Conservation (phyloP, 92 coral and sea anemone species). For the Pocillopora meandrina region DNA sequence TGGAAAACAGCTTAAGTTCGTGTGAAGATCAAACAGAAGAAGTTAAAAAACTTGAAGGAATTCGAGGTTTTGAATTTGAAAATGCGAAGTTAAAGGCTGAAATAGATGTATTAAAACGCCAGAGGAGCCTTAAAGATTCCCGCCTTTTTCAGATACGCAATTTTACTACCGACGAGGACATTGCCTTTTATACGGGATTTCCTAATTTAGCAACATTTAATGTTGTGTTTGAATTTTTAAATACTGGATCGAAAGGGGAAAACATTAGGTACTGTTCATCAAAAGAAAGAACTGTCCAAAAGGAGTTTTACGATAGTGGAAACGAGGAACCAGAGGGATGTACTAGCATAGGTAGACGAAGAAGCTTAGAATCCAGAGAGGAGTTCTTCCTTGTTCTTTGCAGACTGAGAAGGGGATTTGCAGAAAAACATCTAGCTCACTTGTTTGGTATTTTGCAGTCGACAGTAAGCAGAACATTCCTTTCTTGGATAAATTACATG, state of each 20-base stretch:
- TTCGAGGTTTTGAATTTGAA: neutral
- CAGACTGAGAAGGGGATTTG: constrained; percentile 60
- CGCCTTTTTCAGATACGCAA: no score
- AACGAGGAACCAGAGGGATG: constrained; percentile 21
- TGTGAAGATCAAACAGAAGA: neutral
- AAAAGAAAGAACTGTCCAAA: neutral
- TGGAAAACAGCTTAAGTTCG: neutral
- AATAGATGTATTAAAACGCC: constrained; percentile 7
- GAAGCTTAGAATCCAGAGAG: no score
- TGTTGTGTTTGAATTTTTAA: no score
- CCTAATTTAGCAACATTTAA: no score
- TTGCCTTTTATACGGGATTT: neutral
- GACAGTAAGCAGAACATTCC: no score
- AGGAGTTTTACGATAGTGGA: constrained; percentile 13
- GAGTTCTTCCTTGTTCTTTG: no score
- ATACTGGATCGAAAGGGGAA: no score
- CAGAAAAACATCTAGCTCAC: constrained; percentile 50
- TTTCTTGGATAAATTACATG: constrained; percentile 38
- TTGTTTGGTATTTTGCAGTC: no score
- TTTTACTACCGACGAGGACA: neutral
- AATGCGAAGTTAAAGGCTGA: neutral
- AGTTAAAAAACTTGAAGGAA: neutral
- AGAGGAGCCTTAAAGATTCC: neutral
- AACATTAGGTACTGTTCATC: no score
- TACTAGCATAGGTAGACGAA: constrained; percentile 24